Base-by-base conservation (phyloP, 2,888 invertebrate genomes). In the Rhogogaster chlorosoma region DNA sequence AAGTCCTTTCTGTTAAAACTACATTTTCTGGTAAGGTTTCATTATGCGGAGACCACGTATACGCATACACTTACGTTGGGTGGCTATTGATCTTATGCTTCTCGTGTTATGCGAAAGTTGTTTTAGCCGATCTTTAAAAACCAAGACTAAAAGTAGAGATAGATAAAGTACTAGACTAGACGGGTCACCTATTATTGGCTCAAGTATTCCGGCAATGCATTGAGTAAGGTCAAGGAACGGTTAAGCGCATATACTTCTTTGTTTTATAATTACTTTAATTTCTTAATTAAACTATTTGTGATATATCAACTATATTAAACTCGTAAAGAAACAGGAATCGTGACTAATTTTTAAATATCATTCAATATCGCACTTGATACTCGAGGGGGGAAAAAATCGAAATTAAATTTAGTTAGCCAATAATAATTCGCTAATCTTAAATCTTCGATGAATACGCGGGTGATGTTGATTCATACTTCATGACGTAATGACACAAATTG, bases 21-120 rank as follows among this genome's bases (percentile, higher is more conserved):
- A 57, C 18, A 80, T 80, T 49, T 38, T 26, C 53, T 57, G 61
- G 36, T 80, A 80, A 80, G 80, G 80, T 80, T 80, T 80, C 80
- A 38, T 22, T n/a, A n/a, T 22, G 61, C 26, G 38, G 42, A 57
- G 4, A 38, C 22, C 12, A 57, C 15, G 3, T n/a, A 77, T 45
- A 29, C 22, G 26, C 26, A 42, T 75, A n/a, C 38, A 45, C n/a
- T 10, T 42, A 22, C 7, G 18, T 12, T 18, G 1, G 29, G 29
- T 26, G 3, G 2, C 29, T 29, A 77, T 77, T 26, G 73, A 73
- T 73, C 73, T 15, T 42, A 12, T n/a, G 12, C 42, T 15, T 10
- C 22, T 22, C 5, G n/a, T 38, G n/a, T n/a, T n/a, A n/a, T 42
- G 26, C 73, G 12, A 73, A 73, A 49, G 9, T 77, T 49, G 22